Base-by-base conservation (phyloP, 2,888 invertebrate genomes). In the Dione vanillae region DNA sequence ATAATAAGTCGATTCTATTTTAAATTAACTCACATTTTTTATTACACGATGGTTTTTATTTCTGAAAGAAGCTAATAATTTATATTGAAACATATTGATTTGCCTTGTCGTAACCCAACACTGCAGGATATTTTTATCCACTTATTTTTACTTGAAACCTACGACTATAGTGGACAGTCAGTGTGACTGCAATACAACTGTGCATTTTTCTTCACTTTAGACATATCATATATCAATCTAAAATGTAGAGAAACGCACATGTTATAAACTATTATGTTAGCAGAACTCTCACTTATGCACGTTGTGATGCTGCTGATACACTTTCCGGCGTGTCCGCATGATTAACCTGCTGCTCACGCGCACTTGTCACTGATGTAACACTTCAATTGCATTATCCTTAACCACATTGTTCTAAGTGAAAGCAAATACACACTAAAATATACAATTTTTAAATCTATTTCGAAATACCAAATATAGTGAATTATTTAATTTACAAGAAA, bases 261-360 rank as follows among this genome's bases (percentile, higher is more conserved):
- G 85, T 83, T 90, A 89, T 88, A 88, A 88, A 88, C 90, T 89
- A 85, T 87, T 87, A 87, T 86, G 85, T 82, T 79, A 78, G 77
- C 80, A 77, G 72, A 79, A 91, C 92, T 91, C 92, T 92, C 91
- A 90, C 92, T 81, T 76, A 75, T 78, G 43, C 56, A 11, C 27
- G 85, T 83, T 85, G 86, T 90, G 89, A 90, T 91, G 88, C 90
- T 89, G 90, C 80, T 83, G 85, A 83, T 91, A 90, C 85, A 91
- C 91, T 92, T 91, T 91, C 91, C 86, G 88, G 86, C 81, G 79
- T 78, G 72, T 56, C 76, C 83, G 87, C 90, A 90, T 90, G 91
- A 91, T 85, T 81, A 74, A 71, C 72, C 78, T 76, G 76, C 78
- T 78, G 80, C 81, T 78, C 78, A 80, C 82, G 79, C 78, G 81